Evolutionary conservation across 2,113 vertebrate genomes (phyloP).

Genomic region (Psophia crepitans): DNA sequence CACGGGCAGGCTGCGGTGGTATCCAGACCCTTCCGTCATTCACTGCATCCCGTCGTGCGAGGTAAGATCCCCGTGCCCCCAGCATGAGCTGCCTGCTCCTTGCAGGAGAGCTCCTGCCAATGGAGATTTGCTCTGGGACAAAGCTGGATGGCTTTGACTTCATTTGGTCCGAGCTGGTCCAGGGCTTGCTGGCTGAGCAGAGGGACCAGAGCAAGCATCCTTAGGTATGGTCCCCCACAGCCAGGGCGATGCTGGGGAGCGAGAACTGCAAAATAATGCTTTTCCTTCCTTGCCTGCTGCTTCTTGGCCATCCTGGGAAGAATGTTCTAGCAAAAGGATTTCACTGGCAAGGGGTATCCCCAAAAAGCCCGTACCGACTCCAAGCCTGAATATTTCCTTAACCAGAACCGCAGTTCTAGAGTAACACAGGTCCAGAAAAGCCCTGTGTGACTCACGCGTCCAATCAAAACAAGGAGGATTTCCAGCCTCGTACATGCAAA

Average conservation of each 20-base stretch:
- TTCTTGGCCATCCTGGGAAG: background rate
- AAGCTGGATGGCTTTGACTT: background rate
- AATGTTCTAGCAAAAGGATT: conserved; percentile 62
- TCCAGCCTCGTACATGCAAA: conserved; percentile 48
- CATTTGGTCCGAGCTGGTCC: background rate
- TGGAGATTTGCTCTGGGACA: background rate
- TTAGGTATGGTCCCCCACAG: background rate
- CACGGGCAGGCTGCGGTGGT: conserved; percentile 88
- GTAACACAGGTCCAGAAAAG: conserved; percentile 43
- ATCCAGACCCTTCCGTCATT: conserved; percentile 83
- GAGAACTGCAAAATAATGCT: background rate
- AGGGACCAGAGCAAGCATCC: background rate
- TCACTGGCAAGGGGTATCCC: conserved; percentile 66
- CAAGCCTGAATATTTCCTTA: conserved; percentile 45
- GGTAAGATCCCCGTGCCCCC: conserved; percentile 73
- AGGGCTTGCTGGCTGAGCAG: background rate
- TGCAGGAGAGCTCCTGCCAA: background rate
- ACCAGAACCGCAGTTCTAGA: conserved; percentile 54
- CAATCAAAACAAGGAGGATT: conserved; percentile 51
- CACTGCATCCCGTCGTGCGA: conserved; percentile 94
- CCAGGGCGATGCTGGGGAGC: background rate
- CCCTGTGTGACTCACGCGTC: background rate
- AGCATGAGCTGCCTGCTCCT: background rate
- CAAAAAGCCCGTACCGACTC: background rate
- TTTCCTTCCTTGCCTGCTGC: conserved; percentile 10